Evolutionary conservation across 1,140 invertebrate species (phyloP).

Genomic region (Sesamia nonagrioides): DNA sequence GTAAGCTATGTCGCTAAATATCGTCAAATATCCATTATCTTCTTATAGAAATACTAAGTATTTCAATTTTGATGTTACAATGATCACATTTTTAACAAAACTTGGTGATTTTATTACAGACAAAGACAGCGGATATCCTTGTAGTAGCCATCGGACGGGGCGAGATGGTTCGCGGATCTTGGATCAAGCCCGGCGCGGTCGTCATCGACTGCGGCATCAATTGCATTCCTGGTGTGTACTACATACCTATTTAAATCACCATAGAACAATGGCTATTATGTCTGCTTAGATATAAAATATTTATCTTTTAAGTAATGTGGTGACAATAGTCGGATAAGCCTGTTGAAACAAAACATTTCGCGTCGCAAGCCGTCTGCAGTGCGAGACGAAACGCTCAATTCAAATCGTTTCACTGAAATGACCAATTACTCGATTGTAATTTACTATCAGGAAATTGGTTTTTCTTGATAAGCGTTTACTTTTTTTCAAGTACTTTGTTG

Average conservation of each 20-base stretch:
- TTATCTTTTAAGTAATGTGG: slow-evolving; percentile 15
- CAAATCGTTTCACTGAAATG: slow-evolving; percentile 4
- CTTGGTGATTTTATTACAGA: slow-evolving; percentile 69
- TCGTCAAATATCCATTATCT: too few relatives aligned
- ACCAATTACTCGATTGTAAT: background rate
- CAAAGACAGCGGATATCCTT: slow-evolving; percentile 96
- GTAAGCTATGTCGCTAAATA: too few relatives aligned
- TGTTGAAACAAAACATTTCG: slow-evolving; percentile 30
- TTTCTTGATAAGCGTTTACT: slow-evolving; percentile 5
- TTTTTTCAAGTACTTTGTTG: background rate
- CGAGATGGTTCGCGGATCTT: slow-evolving; percentile 97
- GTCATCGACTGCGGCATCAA: slow-evolving; percentile 99
- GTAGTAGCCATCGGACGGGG: slow-evolving; percentile 98
- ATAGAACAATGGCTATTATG: slow-evolving; percentile 17
- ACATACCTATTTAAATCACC: too few relatives aligned
- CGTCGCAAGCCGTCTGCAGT: background rate
- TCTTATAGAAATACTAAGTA: too few relatives aligned
- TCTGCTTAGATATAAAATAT: slow-evolving; percentile 21
- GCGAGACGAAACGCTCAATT: background rate
- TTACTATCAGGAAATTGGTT: slow-evolving; percentile 12
- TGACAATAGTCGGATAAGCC: slow-evolving; percentile 42
- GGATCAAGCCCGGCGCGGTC: slow-evolving; percentile 99
- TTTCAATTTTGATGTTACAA: too few relatives aligned
- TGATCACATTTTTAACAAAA: background rate
- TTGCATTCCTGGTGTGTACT: slow-evolving; percentile 93